Evolutionary conservation across 30 jellyfish, hydroid and myxozoan species (phyloP), one percentile per base, ranked within the genome.

Genomic region (Chironex yamaguchii): DNA sequence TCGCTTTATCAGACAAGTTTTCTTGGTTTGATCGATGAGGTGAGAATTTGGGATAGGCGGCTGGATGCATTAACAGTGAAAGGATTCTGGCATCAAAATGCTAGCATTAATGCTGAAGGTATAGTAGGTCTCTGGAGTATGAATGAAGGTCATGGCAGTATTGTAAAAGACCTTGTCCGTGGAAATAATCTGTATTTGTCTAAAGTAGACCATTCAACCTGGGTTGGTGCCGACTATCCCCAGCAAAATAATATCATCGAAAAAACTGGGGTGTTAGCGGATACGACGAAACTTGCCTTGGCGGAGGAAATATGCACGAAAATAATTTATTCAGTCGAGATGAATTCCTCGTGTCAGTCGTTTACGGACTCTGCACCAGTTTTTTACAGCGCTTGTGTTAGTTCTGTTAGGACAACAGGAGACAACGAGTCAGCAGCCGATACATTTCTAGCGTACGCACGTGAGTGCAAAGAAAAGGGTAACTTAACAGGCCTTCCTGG

Each of bases 201-300:
- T 22, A 12, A 69, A 11, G 54, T 12, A 22, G 87, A 71, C 35
- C 14, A 42, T n/a, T 29, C 87, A 4, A 26, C 23, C 20, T 83
- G 93, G 93, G 76, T 32, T 2, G 93, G 82, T 20, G 87, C 93
- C 1, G 93, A 69, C 42, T 83, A 83, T 58, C n/a, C n/a, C n/a
- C n/a, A 49, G 35, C 32, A 52, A 25, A 29, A 64, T 9, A 75
- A 58, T 4, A 54, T 73, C 0, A 6, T 20, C 31, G 72, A 52
- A 12, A 21, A 32, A n/a, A 71, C 65, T 3, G 65, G 34, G 50
- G 93, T 24, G 49, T 11, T 74, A 4, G 33, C 23, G 4, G 53
- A 27, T 1, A 14, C 25, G 13, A 63, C 29, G 34, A 27, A 24
- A 21, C 34, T 73, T 13, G 65, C 42, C 2, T 48, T 65, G 22